Evolutionary conservation across 2,888 invertebrate genomes (phyloP).

Genomic region (Drosophila sordidapex): DNA sequence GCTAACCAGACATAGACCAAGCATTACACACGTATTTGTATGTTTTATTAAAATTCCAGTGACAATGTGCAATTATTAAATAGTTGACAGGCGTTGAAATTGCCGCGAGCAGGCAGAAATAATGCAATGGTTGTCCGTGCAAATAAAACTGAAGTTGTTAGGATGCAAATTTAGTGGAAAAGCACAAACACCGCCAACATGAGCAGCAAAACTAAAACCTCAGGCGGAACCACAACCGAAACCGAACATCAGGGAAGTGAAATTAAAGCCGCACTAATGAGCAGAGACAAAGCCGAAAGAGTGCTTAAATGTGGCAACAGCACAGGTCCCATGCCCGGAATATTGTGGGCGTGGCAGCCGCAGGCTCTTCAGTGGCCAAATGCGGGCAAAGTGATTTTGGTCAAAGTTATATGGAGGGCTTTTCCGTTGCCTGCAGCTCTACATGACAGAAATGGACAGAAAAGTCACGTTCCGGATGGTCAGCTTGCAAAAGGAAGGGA

Average conservation of each 20-base stretch:
- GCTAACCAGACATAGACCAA: constrained; percentile 9
- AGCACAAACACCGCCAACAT: constrained; percentile 23
- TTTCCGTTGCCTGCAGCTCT: constrained; percentile 42
- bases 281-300: constrained; percentile 74
- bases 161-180: constrained; percentile 54
- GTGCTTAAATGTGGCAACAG: constrained; percentile 57
- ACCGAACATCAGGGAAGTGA: constrained; percentile 54
- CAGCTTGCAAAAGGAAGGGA: constrained; percentile 11
- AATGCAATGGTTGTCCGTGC: constrained; percentile 60
- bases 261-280: constrained; percentile 80
- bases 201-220: constrained; percentile 27
- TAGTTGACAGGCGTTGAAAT: constrained; percentile 54
- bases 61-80: constrained; percentile 54
- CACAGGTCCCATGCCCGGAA: not conserved
- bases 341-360: constrained; percentile 30
- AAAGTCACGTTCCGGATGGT: constrained; percentile 69
- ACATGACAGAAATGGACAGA: constrained; percentile 56
- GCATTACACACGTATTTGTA: not conserved
- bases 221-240: constrained; percentile 27
- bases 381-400: constrained; percentile 69
- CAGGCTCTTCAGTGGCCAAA: constrained; percentile 28
- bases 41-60: constrained; percentile 57
- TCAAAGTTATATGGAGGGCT: constrained; percentile 65
- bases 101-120: constrained; percentile 28
- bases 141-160: constrained; percentile 63